Conservation (phyloP, 2,797 vertebrate species). For the Takifugu rubripes region DNA sequence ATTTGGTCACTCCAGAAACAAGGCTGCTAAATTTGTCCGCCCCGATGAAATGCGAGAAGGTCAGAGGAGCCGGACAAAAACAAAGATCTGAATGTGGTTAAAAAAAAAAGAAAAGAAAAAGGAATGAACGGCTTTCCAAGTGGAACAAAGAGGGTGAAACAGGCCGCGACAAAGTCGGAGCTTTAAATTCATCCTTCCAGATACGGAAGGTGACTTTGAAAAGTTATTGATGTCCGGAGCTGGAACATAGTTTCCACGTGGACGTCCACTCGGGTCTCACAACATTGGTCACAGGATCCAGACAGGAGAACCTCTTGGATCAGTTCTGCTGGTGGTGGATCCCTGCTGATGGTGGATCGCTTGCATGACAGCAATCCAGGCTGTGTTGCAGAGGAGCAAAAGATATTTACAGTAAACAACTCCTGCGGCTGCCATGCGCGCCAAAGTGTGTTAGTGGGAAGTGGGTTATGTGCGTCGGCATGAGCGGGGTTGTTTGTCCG, state of each 20-base stretch:
- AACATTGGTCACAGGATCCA: constrained; percentile 20
- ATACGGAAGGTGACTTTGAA: constrained; percentile 19
- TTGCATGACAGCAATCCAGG: constrained; percentile 3
- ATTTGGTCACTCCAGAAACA: constrained; percentile 79
- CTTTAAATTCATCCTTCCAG: constrained; percentile 2
- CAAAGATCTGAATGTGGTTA: constrained; percentile 48
- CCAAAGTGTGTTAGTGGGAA: constrained; percentile 53
- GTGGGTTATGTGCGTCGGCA: constrained; percentile 55
- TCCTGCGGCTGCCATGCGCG: constrained; percentile 35
- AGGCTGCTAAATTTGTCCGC: constrained; percentile 72
- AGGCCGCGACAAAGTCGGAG: not conserved
- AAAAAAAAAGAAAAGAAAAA: constrained; percentile 23
- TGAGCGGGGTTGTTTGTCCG: constrained; percentile 47
- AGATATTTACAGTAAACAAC: constrained; percentile 46
- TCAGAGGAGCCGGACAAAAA: constrained; percentile 70
- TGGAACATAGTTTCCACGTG: constrained; percentile 22
- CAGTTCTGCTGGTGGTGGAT: constrained; percentile 27
- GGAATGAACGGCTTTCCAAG: constrained; percentile 16
- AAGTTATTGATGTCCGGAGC: constrained; percentile 10
- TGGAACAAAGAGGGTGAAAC: constrained; percentile 5
- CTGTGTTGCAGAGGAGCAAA: constrained; percentile 17
- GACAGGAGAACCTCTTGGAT: constrained; percentile 9
- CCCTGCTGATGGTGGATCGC: constrained; percentile 23
- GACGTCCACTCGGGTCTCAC: constrained; percentile 27
- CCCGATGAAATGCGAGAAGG: constrained; percentile 76